These are phyloP conservation scores for Pollenia amentaria DNA, from an alignment of 2,888 invertebrate genomes.

Conservation along the genomic window DNA sequence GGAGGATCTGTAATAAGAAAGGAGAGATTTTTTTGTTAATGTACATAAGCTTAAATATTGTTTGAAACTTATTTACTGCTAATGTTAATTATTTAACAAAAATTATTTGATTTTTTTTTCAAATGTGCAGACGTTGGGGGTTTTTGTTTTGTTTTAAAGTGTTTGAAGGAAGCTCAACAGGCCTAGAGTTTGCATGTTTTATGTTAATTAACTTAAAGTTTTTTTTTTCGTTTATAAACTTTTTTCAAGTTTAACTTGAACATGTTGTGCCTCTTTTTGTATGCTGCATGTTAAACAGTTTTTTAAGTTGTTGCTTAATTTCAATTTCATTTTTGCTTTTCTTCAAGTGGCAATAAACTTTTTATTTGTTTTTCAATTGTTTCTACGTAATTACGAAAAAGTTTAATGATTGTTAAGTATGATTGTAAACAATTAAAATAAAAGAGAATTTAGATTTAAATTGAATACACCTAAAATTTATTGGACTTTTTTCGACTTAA, in stretches of 20 bases:
- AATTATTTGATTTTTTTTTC: background rate
- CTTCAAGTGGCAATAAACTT: slow-evolving; percentile 65
- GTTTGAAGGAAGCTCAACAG: background rate
- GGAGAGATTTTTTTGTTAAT: background rate
- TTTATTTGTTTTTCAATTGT: background rate
- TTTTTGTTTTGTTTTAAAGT: slow-evolving; percentile 5
- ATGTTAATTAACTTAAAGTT: slow-evolving; percentile 70
- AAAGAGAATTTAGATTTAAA: background rate
- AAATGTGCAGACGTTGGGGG: background rate
- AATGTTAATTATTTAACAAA: background rate
- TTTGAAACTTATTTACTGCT: background rate
- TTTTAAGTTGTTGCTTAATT: slow-evolving; percentile 20
- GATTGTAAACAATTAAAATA: slow-evolving; percentile 20
- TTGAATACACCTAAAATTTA: too few relatives aligned
- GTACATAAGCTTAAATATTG: background rate
- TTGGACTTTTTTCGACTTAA: background rate
- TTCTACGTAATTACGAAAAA: background rate
- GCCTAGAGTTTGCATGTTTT: slow-evolving; percentile 73
- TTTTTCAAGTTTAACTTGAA: slow-evolving; percentile 61
- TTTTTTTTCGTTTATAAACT: slow-evolving; percentile 31
- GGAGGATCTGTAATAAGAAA: slow-evolving; percentile 76
- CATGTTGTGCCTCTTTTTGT: slow-evolving; percentile 40
- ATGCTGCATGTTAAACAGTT: slow-evolving; percentile 18
- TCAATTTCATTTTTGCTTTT: slow-evolving; percentile 35
- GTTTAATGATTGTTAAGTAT: slow-evolving; percentile 29